A percentile compares a stretch with the other conserved stretches of the same genome.
Evolutionary conservation across 2,113 vertebrate genomes (phyloP).

Genomic region (Amblyornis subalaris): DNA sequence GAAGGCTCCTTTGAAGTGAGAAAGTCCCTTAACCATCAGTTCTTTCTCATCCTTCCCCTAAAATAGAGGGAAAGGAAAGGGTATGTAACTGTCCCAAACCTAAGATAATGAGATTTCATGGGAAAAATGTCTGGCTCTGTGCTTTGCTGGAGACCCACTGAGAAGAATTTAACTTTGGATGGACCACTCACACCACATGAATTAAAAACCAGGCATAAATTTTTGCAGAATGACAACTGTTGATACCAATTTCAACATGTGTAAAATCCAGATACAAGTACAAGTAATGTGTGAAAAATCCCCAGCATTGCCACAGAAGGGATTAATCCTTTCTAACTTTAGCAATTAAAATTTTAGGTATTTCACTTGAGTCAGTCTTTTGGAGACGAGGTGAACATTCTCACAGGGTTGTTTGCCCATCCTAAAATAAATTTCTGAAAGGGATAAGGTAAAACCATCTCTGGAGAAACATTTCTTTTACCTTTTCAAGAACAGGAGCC

Average conservation of each 20-base stretch:
- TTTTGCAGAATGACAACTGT: not conserved
- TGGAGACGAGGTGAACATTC: not conserved
- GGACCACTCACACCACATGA: not conserved
- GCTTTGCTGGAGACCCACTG: rapidly evolving
- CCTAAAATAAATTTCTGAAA: not conserved
- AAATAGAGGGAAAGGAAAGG: not conserved
- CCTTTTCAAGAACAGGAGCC: not conserved
- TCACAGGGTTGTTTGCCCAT: not conserved
- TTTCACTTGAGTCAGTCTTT: not conserved
- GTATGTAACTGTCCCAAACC: rapidly evolving
- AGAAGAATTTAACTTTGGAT: not conserved
- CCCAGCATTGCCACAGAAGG: not conserved
- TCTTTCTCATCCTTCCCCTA: not conserved
- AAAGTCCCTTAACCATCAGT: not conserved
- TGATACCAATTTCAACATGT: not conserved
- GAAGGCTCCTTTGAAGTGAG: not conserved
- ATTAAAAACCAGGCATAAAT: not conserved
- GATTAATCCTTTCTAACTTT: not conserved
- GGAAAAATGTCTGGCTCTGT: not conserved
- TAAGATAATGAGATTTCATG: not conserved
- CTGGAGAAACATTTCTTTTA: not conserved
- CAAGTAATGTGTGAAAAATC: not conserved
- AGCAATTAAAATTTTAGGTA: not conserved
- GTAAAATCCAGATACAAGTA: not conserved
- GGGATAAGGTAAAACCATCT: not conserved